Conservation (phyloP, 2,113 vertebrate genomes). For the Myrmecophaga tridactyla region DNA sequence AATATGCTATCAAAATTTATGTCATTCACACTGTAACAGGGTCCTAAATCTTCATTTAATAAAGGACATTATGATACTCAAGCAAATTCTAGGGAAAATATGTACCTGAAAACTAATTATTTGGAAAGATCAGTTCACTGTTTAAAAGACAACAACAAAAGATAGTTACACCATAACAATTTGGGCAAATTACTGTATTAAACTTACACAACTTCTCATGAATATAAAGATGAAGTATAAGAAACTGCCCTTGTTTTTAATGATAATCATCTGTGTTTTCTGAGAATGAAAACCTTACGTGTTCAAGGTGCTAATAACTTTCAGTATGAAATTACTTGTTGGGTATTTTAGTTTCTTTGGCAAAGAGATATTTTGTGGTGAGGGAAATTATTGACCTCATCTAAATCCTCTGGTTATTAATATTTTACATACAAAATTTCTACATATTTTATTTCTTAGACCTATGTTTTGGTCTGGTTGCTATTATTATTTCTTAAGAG, state of each 20-base stretch:
- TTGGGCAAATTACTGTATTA: not conserved
- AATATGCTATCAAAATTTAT: not conserved
- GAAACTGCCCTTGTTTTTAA: not conserved
- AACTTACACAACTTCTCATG: not conserved
- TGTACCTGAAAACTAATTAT: not conserved
- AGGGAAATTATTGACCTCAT: not conserved
- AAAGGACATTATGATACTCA: not conserved
- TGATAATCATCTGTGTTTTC: not conserved
- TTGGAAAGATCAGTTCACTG: not conserved
- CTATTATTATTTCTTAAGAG: not conserved
- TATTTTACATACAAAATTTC: not conserved
- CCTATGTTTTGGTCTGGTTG: not conserved
- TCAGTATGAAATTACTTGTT: not conserved
- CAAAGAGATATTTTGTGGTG: not conserved
- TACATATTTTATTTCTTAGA: not conserved
- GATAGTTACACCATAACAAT: not conserved
- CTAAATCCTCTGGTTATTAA: not conserved
- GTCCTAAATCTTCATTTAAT: not conserved
- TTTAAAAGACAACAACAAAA: not conserved
- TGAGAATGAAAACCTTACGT: not conserved
- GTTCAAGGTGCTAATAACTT: not conserved
- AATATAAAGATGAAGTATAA: not conserved
- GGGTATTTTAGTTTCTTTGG: not conserved
- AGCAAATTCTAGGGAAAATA: not conserved
- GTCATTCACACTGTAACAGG: not conserved